Percentiles rank a stretch among this genome's conserved stretches.
Conservation (phyloP, 2,888 invertebrate species). For the Cheilosia impressa region DNA sequence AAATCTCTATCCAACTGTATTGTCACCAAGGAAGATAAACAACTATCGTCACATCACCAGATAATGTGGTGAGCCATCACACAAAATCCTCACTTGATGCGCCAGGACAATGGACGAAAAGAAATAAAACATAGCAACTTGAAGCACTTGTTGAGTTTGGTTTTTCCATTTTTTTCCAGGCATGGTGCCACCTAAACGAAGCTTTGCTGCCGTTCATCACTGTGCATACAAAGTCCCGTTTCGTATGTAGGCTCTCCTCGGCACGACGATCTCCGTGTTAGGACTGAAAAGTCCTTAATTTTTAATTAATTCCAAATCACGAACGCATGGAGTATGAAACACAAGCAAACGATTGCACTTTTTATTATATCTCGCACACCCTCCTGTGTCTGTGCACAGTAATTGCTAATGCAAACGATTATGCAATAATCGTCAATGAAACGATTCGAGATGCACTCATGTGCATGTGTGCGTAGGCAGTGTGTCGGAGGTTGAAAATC, state of each 20-base stretch:
- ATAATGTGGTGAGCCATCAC: constrained; percentile 43
- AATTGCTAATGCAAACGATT: constrained; percentile 58
- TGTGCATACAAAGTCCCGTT: constrained; percentile 40
- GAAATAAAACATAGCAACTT: neutral
- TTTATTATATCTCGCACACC: constrained; percentile 21
- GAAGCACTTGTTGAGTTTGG: constrained; percentile 45
- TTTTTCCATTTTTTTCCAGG: constrained; percentile 1
- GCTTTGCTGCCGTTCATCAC: constrained; percentile 13
- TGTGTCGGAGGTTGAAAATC: neutral
- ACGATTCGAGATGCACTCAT: constrained; percentile 19
- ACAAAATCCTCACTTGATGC: constrained; percentile 22
- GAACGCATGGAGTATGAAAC: constrained; percentile 31
- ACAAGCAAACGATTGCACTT: constrained; percentile 50
- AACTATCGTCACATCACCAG: constrained; percentile 60
- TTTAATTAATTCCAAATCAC: constrained; percentile 51
- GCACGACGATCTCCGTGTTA: neutral
- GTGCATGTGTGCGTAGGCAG: neutral
- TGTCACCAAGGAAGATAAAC: constrained; percentile 49
- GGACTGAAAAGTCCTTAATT: constrained; percentile 35
- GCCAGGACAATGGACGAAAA: constrained; percentile 40
- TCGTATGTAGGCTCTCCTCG: constrained; percentile 2
- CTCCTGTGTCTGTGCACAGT: neutral
- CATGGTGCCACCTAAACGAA: constrained; percentile 42
- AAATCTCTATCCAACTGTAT: constrained; percentile 31
- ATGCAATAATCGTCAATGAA: constrained; percentile 52